These are phyloP conservation scores for Caenorhabditis wallacei DNA, from an alignment of 2,888 invertebrate genomes.

Conservation along the genomic window DNA sequence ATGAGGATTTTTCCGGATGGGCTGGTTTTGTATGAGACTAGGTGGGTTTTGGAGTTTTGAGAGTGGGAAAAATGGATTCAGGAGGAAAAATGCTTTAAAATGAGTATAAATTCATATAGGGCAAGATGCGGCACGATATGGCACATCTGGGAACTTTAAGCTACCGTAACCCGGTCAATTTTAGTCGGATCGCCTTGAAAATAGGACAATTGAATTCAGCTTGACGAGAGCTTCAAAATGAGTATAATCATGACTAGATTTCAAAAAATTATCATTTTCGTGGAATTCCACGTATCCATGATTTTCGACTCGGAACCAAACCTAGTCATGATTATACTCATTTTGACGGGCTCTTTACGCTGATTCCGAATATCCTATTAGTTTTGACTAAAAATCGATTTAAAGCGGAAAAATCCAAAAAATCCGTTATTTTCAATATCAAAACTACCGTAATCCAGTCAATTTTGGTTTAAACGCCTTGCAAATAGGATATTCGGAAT, in stretches of 20 bases:
- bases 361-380: neutral
- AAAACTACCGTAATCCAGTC: too few relatives aligned
- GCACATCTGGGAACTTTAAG: too few relatives aligned
- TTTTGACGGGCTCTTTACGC: neutral
- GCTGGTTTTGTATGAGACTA: constrained; percentile 82
- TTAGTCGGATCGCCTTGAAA: too few relatives aligned
- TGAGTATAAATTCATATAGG: neutral
- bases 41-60: constrained; percentile 65
- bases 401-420: neutral
- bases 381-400: neutral
- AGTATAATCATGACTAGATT: too few relatives aligned
- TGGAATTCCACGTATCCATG: neutral
- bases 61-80: neutral
- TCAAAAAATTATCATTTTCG: neutral
- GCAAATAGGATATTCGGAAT: too few relatives aligned
- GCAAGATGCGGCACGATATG: neutral
- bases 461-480: too few relatives aligned
- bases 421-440: too few relatives aligned
- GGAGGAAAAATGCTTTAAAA: neutral
- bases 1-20: constrained; percentile 83
- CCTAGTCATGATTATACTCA: too few relatives aligned
- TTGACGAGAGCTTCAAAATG: too few relatives aligned
- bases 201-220: too few relatives aligned
- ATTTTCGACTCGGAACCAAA: too few relatives aligned
- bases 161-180: too few relatives aligned